Evolutionary conservation across 2,797 vertebrate species (phyloP).

Genomic region (Syndactyla subalaris): DNA sequence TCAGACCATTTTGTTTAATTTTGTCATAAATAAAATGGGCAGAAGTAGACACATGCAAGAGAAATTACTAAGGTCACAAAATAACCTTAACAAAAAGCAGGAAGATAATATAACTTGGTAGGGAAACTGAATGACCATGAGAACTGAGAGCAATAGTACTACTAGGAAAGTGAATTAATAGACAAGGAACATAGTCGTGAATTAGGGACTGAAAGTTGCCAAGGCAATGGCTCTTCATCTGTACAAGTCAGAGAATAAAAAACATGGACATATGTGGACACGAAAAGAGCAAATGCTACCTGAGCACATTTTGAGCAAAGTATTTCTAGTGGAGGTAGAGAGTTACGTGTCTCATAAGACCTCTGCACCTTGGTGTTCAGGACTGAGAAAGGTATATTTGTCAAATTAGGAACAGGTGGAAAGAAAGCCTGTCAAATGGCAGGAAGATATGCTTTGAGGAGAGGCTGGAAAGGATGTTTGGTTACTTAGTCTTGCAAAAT

Average conservation of each 20-base stretch:
- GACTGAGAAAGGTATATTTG: background rate
- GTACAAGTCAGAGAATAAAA: background rate
- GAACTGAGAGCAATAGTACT: background rate
- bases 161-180: background rate
- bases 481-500: background rate
- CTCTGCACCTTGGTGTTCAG: background rate
- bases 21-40: background rate
- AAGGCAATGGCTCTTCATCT: background rate
- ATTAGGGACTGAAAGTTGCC: background rate
- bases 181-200: background rate
- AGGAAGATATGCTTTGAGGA: background rate
- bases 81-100: background rate
- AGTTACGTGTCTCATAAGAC: background rate
- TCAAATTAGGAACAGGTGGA: background rate
- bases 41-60: background rate
- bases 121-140: background rate
- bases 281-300: background rate
- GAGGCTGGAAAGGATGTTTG: background rate
- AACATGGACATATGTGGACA: background rate
- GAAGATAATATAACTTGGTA: background rate
- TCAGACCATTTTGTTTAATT: background rate
- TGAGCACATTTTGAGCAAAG: background rate
- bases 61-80: background rate
- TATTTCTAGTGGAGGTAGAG: background rate
- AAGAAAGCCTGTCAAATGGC: background rate